phyloP scores from a whole-genome alignment of 2,797 vertebrate species.

The Hylomyscus alleni region DNA sequence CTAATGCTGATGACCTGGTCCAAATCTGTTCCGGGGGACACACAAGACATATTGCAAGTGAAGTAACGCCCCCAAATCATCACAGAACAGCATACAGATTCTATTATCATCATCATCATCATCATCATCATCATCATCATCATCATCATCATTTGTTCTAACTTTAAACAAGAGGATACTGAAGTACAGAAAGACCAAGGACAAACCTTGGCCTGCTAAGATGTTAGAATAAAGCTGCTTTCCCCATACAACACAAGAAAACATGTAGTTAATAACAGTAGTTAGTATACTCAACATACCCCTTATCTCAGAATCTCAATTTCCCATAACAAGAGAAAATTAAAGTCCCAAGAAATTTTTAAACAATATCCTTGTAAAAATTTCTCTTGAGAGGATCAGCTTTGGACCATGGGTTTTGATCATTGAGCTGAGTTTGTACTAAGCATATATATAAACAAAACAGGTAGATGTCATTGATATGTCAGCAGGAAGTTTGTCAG shows the following conservation, averaged over 20 bases:
- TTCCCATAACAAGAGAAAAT: neutral
- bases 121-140: too few relatives aligned
- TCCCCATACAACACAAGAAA: neutral
- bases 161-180: neutral
- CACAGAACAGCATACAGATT: neutral
- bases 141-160: neutral
- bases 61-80: neutral
- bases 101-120: neutral
- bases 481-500: neutral
- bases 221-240: neutral
- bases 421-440: neutral
- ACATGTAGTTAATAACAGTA: neutral
- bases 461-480: accelerated
- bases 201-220: neutral
- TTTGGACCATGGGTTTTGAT: neutral
- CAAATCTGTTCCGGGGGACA: neutral
- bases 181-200: neutral
- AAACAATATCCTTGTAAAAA: neutral
- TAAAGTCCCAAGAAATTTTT: neutral
- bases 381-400: neutral
- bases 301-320: neutral
- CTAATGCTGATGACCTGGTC: neutral
- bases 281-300: neutral
- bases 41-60: accelerated
- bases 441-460: too few relatives aligned